Conservation (phyloP, 2,797 vertebrate genomes). For the Tragelaphus oryx region DNA sequence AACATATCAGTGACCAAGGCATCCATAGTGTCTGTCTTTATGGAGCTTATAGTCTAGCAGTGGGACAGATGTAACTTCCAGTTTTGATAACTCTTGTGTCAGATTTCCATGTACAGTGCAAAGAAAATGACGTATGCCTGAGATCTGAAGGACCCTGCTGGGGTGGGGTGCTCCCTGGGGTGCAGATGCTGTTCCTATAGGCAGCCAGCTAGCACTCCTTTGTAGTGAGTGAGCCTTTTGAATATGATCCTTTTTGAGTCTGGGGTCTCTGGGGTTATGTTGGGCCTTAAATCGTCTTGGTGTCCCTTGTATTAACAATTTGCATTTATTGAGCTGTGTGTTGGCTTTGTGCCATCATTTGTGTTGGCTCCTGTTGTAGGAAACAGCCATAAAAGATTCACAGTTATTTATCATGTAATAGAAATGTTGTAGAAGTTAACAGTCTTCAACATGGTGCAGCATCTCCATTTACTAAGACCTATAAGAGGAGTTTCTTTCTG, state of each 20-base stretch:
- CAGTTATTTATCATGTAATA: not conserved
- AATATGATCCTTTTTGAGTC: not conserved
- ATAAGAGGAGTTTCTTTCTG: not conserved
- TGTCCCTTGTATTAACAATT: not conserved
- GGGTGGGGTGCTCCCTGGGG: not conserved
- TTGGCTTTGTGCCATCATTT: not conserved
- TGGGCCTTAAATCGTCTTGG: not conserved
- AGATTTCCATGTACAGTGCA: not conserved
- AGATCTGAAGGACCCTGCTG: not conserved
- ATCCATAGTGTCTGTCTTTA: not conserved
- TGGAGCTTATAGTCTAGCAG: not conserved
- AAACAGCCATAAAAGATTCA: not conserved
- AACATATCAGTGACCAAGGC: not conserved
- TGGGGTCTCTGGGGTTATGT: not conserved
- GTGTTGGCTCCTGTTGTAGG: not conserved
- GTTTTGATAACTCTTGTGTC: not conserved
- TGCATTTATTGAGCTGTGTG: not conserved
- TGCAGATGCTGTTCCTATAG: not conserved
- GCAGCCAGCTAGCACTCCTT: not conserved
- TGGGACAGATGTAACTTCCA: not conserved
- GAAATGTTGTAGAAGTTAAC: not conserved
- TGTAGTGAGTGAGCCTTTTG: not conserved
- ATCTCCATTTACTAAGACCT: not conserved
- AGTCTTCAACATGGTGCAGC: not conserved
- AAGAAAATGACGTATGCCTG: not conserved